Percentiles rank a stretch among this genome's conserved stretches.
Evolutionary conservation across 2,113 vertebrate genomes (phyloP).

Genomic region (Cynopterus brachyotis): DNA sequence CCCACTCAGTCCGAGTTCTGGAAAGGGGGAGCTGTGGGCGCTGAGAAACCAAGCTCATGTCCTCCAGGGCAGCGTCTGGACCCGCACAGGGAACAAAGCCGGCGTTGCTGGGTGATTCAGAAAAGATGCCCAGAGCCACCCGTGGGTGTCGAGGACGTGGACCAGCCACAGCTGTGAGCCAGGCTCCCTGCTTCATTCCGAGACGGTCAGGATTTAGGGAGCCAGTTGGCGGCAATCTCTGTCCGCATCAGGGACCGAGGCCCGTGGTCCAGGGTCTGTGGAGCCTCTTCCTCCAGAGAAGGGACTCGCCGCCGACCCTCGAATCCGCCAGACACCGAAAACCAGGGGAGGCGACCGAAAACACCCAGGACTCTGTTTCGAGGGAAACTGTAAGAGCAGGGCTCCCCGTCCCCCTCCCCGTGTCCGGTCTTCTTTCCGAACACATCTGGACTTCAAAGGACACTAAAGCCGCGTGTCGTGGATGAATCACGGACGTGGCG

Average conservation of each 20-base stretch:
- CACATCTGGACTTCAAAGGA: slow-evolving; percentile 30
- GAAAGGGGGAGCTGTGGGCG: neutral
- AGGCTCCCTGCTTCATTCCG: slow-evolving; percentile 63
- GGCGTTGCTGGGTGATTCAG: slow-evolving; percentile 65
- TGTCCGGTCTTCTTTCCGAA: neutral
- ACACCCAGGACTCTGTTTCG: neutral
- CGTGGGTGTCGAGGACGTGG: slow-evolving; percentile 48
- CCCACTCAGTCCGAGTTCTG: neutral
- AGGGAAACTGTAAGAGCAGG: neutral
- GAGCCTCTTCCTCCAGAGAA: neutral
- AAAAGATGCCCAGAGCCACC: slow-evolving; percentile 69
- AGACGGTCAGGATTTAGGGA: slow-evolving; percentile 42
- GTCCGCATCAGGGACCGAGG: neutral
- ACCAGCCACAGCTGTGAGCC: slow-evolving; percentile 55
- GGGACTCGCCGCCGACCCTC: neutral
- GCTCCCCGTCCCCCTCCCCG: neutral
- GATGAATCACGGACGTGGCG: neutral
- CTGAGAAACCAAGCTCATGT: slow-evolving; percentile 44
- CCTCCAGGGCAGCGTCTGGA: slow-evolving; percentile 72
- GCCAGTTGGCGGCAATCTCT: neutral
- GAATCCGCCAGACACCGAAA: neutral
- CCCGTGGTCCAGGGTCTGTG: neutral
- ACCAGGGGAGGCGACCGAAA: neutral
- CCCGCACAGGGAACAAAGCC: slow-evolving; percentile 62
- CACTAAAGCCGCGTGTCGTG: neutral